phyloP scores from a whole-genome alignment of 30 jellyfish, hydroid and myxozoan species.

The Mastigias papua region DNA sequence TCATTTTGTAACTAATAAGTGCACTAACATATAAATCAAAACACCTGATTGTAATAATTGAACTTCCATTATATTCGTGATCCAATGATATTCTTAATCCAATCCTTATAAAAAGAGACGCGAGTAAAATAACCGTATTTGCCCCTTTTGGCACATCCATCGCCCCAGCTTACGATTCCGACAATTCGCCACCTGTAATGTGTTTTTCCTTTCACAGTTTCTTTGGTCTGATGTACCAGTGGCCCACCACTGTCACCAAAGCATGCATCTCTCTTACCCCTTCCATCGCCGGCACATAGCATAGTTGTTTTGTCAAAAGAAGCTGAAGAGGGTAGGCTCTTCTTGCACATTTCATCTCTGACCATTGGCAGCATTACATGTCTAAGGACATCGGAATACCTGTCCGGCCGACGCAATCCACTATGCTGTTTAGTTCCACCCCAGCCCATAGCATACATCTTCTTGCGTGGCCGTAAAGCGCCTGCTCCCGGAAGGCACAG shows the following conservation, averaged over 20 bases:
- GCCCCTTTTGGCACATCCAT: slow-evolving; percentile 49
- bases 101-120: slow-evolving; percentile 16
- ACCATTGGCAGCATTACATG: slow-evolving; percentile 36
- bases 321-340: background rate
- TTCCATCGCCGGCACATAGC: slow-evolving; percentile 68
- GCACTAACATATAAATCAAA: too few species aligned
- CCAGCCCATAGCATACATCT: slow-evolving; percentile 49
- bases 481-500: slow-evolving; percentile 40
- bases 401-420: background rate
- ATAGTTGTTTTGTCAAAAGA: slow-evolving; percentile 6
- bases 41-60: too few species aligned
- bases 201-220: background rate
- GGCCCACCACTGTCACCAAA: slow-evolving; percentile 75
- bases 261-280: slow-evolving; percentile 57
- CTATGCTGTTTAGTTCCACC: slow-evolving; percentile 35
- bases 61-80: background rate
- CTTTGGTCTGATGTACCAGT: slow-evolving; percentile 5
- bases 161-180: slow-evolving; percentile 75
- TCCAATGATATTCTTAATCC: slow-evolving; percentile 40
- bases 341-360: slow-evolving; percentile 6
- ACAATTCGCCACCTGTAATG: slow-evolving; percentile 32
- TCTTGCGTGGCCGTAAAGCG: slow-evolving; percentile 13
- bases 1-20: too few species aligned
- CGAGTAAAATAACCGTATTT: slow-evolving; percentile 54
- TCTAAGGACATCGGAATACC: background rate